phyloP scores from a whole-genome alignment of 2,797 vertebrate species.

The Agapornis canus region DNA sequence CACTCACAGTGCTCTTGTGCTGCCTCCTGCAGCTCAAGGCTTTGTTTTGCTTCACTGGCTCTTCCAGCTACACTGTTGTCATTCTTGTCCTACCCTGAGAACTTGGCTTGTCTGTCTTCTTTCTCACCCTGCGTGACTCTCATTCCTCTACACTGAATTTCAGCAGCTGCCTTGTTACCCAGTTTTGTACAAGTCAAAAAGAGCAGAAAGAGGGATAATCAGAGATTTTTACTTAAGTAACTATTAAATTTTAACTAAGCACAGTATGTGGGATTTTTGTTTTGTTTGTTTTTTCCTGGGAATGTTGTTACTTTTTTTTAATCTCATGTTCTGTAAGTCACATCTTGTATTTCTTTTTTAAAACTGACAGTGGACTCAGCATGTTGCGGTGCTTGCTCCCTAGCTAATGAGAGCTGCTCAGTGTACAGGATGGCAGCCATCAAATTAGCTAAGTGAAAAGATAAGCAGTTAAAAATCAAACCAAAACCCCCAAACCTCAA shows the following conservation, averaged over 20 bases:
- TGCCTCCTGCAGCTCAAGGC: not conserved
- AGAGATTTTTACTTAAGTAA: not conserved
- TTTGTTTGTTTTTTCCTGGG: not conserved
- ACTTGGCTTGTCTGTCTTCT: not conserved
- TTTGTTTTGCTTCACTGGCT: not conserved
- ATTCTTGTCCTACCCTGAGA: not conserved
- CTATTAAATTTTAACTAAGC: not conserved
- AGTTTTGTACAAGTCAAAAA: not conserved
- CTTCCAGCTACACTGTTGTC: not conserved
- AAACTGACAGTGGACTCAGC: not conserved
- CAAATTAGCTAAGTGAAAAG: not conserved
- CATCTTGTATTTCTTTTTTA: not conserved
- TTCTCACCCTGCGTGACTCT: not conserved
- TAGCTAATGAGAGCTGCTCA: not conserved
- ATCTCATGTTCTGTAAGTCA: not conserved
- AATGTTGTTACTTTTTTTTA: not conserved
- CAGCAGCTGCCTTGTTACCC: not conserved
- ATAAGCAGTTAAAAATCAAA: not conserved
- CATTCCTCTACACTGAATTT: not conserved
- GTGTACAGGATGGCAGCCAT: not conserved
- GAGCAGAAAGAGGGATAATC: not conserved
- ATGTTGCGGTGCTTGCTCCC: not conserved
- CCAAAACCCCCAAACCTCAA: not conserved
- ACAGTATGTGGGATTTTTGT: fast-evolving
- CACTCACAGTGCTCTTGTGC: not conserved